Evolutionary conservation across 2,113 vertebrate species (phyloP), one percentile per base, ranked within the genome.

Genomic region (Xenotilapia flavipinnis): DNA sequence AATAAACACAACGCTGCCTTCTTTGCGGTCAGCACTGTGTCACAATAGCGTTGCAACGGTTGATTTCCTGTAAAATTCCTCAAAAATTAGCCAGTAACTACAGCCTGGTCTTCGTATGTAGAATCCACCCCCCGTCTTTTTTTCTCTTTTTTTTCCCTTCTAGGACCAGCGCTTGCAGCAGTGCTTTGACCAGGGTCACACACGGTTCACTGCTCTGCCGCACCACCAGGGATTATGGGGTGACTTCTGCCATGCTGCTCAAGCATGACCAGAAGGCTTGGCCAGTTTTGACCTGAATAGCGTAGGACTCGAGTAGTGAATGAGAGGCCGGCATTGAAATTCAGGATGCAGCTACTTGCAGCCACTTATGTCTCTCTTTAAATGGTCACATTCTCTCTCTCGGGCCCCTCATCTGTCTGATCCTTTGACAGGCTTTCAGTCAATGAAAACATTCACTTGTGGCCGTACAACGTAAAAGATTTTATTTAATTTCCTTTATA

Each of bases 291-390:
- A 92, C 90, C 75, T 89, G 89, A 93, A 92, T 85, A 85, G 91
- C 26, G 42, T 31, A 77, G 42, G 70, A 49, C 70, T 77, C 26
- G 87, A 86, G 88, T 56, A 31, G 54, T 91, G 92, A 93, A 94
- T 88, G 88, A 87, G 85, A 51, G 21, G 80, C 79, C 31, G 38
- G 83, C 92, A 92, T 95, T 94, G 82, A 92, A 92, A 95, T 95
- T 95, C 93, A 93, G 87, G 89, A 92, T 86, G 87, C 91, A 90
- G 93, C 91, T 75, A 86, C 87, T 91, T 55, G 55, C 79, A 89
- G 87, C 55, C 68, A 38, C 91, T 93, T 94, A 93, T 89, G 87
- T 93, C 92, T 92, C 90, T 95, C 90, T 93, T 88, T 93, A 91
- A 93, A 92, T 95, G 91, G 90, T 91, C 90, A 90, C 84, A 86